A percentile compares a stretch with the other conserved stretches of the same genome.
phyloP scores from a whole-genome alignment of 1,140 invertebrate species.

The Lanistes nyassanus region DNA sequence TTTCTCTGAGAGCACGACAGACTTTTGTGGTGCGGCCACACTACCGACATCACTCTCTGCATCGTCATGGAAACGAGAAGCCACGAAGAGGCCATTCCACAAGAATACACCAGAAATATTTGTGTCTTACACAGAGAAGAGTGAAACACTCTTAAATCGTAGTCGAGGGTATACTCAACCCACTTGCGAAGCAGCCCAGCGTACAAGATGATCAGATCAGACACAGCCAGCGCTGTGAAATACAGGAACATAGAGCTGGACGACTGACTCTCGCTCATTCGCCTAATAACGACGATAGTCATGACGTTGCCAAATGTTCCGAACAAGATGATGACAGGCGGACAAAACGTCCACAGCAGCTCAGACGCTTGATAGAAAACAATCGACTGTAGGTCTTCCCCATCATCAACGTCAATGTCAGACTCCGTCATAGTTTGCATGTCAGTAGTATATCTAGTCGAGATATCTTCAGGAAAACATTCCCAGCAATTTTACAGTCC shows the following conservation, averaged over 20 bases:
- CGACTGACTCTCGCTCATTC: constrained; percentile 14
- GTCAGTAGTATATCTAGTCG: no score
- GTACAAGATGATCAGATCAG: constrained; percentile 33
- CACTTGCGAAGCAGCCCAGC: constrained; percentile 37
- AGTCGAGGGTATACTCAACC: constrained; percentile 28
- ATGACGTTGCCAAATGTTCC: constrained; percentile 42
- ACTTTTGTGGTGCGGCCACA: neutral
- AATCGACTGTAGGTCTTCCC: no score
- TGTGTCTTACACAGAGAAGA: constrained; percentile 24
- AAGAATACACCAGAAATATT: constrained; percentile 3
- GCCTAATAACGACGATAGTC: constrained; percentile 33
- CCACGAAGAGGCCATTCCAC: constrained; percentile 3
- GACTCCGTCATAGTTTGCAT: no score
- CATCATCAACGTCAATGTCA: no score
- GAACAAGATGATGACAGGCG: constrained; percentile 38
- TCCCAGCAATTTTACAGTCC: no score
- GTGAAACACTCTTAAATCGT: constrained; percentile 29
- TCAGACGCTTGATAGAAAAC: constrained; percentile 1
- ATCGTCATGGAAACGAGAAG: constrained; percentile 5
- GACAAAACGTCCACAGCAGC: constrained; percentile 18
- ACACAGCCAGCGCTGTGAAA: constrained; percentile 27
- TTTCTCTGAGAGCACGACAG: neutral
- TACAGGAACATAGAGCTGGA: neutral
- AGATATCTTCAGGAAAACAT: no score
- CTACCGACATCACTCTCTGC: neutral